Evolutionary conservation across 2,888 invertebrate species (phyloP).

Genomic region (Cantharis nigra): DNA sequence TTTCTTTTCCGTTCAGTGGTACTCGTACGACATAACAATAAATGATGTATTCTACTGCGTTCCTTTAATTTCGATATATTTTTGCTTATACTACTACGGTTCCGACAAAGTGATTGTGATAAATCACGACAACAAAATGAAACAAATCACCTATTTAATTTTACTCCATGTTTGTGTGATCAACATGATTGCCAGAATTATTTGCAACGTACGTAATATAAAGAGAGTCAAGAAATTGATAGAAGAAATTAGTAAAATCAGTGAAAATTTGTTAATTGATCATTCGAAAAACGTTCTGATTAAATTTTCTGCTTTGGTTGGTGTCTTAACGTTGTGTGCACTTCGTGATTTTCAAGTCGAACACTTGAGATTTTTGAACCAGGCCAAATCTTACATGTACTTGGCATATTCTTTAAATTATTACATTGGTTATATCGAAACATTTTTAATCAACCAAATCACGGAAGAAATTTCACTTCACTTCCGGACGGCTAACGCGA

Average conservation of each 20-base stretch:
- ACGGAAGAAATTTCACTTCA: neutral
- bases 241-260: neutral
- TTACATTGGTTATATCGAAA: neutral
- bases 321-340: neutral
- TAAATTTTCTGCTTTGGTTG: neutral
- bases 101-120: neutral
- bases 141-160: neutral
- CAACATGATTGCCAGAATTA: neutral
- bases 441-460: neutral
- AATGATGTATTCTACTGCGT: neutral
- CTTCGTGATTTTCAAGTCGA: neutral
- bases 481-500: neutral
- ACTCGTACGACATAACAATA: neutral
- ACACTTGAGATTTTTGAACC: neutral
- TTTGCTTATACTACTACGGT: neutral
- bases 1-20: neutral
- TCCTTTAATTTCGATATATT: neutral
- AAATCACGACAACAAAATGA: neutral
- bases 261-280: neutral
- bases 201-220: neutral
- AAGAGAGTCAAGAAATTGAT: neutral
- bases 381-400: neutral
- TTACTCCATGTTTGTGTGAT: neutral
- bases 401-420: neutral
- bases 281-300: neutral